Evolutionary conservation across 2,888 invertebrate species (phyloP).

Genomic region (Agrotis puta): DNA sequence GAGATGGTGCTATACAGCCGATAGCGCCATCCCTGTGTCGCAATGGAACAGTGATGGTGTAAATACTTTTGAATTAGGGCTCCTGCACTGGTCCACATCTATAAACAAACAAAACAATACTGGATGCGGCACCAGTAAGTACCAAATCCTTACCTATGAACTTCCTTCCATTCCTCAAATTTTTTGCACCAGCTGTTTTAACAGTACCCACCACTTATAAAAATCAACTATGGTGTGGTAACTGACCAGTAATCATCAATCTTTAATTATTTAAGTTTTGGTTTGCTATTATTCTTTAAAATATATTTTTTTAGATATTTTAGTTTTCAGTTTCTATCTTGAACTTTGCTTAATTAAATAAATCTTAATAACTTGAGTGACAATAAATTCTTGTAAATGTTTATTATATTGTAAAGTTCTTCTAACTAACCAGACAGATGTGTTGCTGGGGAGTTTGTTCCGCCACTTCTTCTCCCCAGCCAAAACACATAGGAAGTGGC

Average conservation of each 20-base stretch:
- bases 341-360: neutral
- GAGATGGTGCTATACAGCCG: neutral
- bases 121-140: neutral
- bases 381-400: neutral
- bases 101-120: neutral
- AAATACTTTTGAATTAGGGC: neutral
- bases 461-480: conserved; percentile 28
- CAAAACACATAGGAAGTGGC: conserved; percentile 29
- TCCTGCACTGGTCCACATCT: neutral
- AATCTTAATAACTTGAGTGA: too few relatives aligned
- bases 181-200: neutral
- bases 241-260: neutral
- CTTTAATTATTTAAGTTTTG: neutral
- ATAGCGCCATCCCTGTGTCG: neutral
- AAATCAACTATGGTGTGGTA: neutral
- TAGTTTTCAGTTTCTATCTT: neutral
- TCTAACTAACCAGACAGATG: conserved; percentile 18
- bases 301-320: neutral
- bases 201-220: neutral
- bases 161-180: neutral
- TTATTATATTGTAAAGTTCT: conserved; percentile 20
- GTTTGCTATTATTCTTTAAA: neutral
- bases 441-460: conserved; percentile 29
- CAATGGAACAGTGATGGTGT: neutral
- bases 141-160: neutral